Evolutionary conservation across 2,888 invertebrate genomes (phyloP).

Genomic region (Trachelus iudaicus): DNA sequence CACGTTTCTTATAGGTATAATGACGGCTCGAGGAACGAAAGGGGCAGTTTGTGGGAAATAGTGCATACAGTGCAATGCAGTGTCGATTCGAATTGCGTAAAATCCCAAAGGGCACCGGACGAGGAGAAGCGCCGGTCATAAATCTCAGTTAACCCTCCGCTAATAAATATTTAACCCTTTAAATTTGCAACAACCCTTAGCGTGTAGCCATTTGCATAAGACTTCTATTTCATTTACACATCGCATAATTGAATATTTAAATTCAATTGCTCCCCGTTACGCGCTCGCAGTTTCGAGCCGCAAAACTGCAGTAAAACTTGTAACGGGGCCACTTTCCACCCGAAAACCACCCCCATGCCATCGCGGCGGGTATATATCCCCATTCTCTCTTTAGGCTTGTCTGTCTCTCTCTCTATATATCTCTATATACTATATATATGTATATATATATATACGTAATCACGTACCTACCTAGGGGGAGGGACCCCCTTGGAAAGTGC

Average conservation of each 20-base stretch:
- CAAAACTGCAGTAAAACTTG: conserved; percentile 67
- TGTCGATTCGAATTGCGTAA: conserved; percentile 8
- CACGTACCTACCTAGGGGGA: background rate
- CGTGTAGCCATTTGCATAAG: conserved; percentile 68
- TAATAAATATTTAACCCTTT: conserved; percentile 67
- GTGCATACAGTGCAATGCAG: too few relatives aligned
- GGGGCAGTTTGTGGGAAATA: too few relatives aligned
- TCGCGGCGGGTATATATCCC: conserved; percentile 19
- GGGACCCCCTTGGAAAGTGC: conserved; percentile 10
- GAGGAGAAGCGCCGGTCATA: conserved; percentile 43
- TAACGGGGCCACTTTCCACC: conserved; percentile 65
- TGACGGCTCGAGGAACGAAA: too few relatives aligned
- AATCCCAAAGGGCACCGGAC: conserved; percentile 29
- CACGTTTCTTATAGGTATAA: too few relatives aligned
- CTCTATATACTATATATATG: background rate
- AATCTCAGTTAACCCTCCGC: conserved; percentile 65
- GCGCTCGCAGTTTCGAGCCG: conserved; percentile 65
- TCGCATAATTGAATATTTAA: conserved; percentile 69
- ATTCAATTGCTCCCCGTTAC: conserved; percentile 66
- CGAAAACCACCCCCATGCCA: conserved; percentile 35
- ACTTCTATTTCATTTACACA: conserved; percentile 70
- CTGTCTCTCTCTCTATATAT: conserved; percentile 9
- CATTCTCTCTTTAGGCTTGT: conserved; percentile 1
- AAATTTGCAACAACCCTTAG: conserved; percentile 66
- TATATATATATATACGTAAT: background rate